Conservation (phyloP, 2,797 vertebrate species). For the Aplochiton taeniatus region DNA sequence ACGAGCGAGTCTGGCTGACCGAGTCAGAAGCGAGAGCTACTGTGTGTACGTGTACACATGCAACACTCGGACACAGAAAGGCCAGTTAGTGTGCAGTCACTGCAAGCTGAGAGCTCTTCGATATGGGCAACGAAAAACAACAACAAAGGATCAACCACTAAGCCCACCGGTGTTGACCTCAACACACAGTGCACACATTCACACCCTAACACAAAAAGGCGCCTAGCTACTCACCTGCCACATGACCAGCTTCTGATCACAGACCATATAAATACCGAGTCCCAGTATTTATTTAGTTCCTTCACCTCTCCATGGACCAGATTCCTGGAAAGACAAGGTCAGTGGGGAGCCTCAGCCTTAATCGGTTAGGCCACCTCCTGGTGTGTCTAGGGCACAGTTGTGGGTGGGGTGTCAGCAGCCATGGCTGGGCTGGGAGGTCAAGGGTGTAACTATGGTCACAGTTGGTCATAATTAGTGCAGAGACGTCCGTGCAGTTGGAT, state of each 20-base stretch:
- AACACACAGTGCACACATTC: slow-evolving; percentile 15
- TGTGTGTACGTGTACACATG: neutral
- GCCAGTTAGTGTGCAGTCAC: slow-evolving; percentile 2
- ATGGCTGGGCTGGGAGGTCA: too few relatives aligned
- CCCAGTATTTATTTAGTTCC: slow-evolving; percentile 73
- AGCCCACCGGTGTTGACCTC: slow-evolving; percentile 27
- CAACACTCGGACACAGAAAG: too few relatives aligned
- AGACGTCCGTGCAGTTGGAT: too few relatives aligned
- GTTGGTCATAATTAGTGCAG: too few relatives aligned
- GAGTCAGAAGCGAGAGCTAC: neutral
- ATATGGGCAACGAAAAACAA: slow-evolving; percentile 38
- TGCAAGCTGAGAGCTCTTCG: slow-evolving; percentile 14
- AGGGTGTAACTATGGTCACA: too few relatives aligned
- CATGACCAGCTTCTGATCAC: slow-evolving; percentile 66
- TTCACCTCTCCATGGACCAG: slow-evolving; percentile 41
- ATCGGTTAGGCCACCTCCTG: too few relatives aligned
- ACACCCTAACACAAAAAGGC: slow-evolving; percentile 12
- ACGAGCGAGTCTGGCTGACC: neutral
- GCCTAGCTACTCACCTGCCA: slow-evolving; percentile 43
- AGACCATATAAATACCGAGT: slow-evolving; percentile 69
- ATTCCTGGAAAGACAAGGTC: too few relatives aligned
- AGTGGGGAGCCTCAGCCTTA: too few relatives aligned
- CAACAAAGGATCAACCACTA: slow-evolving; percentile 30
- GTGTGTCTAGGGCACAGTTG: too few relatives aligned
- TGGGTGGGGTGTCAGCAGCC: too few relatives aligned